These are phyloP conservation scores for Hypomecis punctinalis DNA, from an alignment of 2,888 invertebrate genomes.

Conservation along the genomic window DNA sequence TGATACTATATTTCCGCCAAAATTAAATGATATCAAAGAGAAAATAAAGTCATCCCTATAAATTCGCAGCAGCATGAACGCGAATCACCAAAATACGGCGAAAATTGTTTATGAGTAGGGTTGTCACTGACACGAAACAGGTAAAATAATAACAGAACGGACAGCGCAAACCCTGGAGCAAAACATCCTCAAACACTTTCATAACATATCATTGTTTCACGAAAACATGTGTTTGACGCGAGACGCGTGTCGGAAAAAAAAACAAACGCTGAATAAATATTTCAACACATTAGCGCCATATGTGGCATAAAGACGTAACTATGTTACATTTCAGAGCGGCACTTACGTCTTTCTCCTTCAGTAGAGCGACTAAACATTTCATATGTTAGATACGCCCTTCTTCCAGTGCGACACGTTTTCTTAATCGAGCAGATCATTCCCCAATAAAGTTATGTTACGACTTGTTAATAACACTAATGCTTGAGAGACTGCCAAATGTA, in stretches of 20 bases:
- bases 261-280: constrained; percentile 32
- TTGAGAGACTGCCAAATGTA: constrained; percentile 37
- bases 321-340: constrained; percentile 6
- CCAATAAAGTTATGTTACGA: constrained; percentile 39
- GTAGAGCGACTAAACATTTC: neutral
- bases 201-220: constrained; percentile 61
- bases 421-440: constrained; percentile 50
- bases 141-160: constrained; percentile 47
- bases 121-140: constrained; percentile 66
- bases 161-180: constrained; percentile 55
- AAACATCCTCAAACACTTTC: constrained; percentile 49
- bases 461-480: constrained; percentile 29
- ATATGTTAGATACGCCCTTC: constrained; percentile 11
- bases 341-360: constrained; percentile 11
- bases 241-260: constrained; percentile 45
- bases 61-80: constrained; percentile 45
- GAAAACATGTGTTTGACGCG: constrained; percentile 62
- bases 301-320: constrained; percentile 17
- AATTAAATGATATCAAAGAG: constrained; percentile 35
- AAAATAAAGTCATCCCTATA: constrained; percentile 39
- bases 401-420: constrained; percentile 45
- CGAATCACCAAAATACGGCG: constrained; percentile 54
- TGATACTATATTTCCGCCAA: constrained; percentile 8
- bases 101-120: constrained; percentile 62
- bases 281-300: constrained; percentile 24